Conservation (phyloP, 2,113 vertebrate genomes). For the Rhinichthys klamathensis region DNA sequence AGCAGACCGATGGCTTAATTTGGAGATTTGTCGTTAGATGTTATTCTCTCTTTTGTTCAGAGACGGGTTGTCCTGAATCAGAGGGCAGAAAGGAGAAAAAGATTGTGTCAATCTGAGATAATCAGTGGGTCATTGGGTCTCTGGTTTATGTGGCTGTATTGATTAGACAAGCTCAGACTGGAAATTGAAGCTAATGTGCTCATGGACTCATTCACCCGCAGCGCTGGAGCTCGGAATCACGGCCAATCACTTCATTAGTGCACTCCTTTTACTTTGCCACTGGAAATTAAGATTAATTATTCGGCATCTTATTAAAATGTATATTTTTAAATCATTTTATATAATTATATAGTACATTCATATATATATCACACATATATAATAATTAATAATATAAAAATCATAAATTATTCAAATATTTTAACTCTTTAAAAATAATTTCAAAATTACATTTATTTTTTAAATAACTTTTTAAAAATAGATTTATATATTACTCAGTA, state of each 20-base stretch:
- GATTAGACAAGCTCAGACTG: slow-evolving; percentile 29
- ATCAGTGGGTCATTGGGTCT: slow-evolving; percentile 45
- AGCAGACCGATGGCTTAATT: neutral
- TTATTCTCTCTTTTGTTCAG: neutral
- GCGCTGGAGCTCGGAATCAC: neutral
- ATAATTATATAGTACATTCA: neutral
- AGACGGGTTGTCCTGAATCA: neutral
- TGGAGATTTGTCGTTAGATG: neutral
- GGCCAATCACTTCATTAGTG: slow-evolving; percentile 1
- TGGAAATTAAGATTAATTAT: neutral
- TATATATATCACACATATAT: too few species aligned
- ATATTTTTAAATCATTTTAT: neutral
- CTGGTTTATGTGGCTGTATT: slow-evolving; percentile 43
- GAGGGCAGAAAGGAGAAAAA: neutral
- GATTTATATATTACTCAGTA: too few species aligned
- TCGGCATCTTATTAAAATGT: neutral
- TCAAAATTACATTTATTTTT: too few species aligned
- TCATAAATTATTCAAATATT: too few species aligned
- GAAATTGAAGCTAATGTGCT: slow-evolving; percentile 27
- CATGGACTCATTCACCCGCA: slow-evolving; percentile 27
- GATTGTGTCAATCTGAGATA: neutral
- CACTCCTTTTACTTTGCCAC: neutral
- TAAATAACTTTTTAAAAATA: too few species aligned
- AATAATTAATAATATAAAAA: too few species aligned
- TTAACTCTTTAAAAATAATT: too few species aligned